phyloP scores from a whole-genome alignment of 1,140 invertebrate genomes.

The Drosophila funebris region DNA sequence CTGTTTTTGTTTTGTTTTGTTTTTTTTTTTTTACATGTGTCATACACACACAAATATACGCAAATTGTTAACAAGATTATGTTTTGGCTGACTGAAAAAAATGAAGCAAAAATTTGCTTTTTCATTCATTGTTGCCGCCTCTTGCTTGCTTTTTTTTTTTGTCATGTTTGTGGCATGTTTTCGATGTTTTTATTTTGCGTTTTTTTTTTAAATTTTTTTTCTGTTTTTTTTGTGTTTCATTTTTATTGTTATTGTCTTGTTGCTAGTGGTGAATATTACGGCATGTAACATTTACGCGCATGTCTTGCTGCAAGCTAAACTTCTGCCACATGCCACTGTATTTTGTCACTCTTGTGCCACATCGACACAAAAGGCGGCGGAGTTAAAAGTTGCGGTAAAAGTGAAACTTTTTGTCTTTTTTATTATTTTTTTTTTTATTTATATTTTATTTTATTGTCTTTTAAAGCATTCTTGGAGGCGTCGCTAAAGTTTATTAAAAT shows the following conservation, averaged over 20 bases:
- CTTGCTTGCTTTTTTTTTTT: constrained; percentile 44
- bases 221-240: too few relatives aligned
- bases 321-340: neutral
- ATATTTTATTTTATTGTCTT: too few relatives aligned
- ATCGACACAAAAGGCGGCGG: constrained; percentile 26
- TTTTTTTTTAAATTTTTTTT: constrained; percentile 22
- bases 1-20: constrained; percentile 17
- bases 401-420: constrained; percentile 34
- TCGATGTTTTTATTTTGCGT: constrained; percentile 23
- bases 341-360: constrained; percentile 37
- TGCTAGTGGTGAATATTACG: constrained; percentile 71
- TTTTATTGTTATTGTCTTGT: constrained; percentile 18
- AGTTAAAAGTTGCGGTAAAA: constrained; percentile 34
- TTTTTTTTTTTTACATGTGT: constrained; percentile 23
- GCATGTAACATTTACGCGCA: constrained; percentile 68
- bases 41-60: constrained; percentile 22
- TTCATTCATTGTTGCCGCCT: constrained; percentile 48
- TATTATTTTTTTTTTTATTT: neutral
- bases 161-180: constrained; percentile 68
- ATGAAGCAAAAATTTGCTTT: constrained; percentile 43
- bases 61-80: constrained; percentile 80
- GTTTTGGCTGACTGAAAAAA: constrained; percentile 37
- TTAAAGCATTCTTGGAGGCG: constrained; percentile 38
- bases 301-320: constrained; percentile 22
- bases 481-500: constrained; percentile 14